Conservation (phyloP, 2,888 invertebrate genomes). For the Ariolimax columbianus region DNA sequence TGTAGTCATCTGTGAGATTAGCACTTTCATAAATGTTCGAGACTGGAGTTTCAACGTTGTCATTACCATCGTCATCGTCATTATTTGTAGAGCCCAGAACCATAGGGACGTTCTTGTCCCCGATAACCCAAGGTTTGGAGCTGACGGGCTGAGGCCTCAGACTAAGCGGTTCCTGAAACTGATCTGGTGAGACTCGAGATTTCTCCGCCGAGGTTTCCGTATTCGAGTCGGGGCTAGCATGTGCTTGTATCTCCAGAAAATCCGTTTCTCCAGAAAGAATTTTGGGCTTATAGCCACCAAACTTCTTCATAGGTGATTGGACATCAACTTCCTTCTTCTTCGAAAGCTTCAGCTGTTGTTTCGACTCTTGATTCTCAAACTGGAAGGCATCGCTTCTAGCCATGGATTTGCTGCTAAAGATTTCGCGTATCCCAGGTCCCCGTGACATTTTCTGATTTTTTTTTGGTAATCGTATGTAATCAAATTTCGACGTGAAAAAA, state of each 20-base stretch:
- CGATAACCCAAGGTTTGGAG: conserved; percentile 53
- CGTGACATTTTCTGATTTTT: conserved; percentile 31
- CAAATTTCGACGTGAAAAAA: no score
- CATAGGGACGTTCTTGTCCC: conserved; percentile 57
- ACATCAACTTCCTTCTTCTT: conserved; percentile 44
- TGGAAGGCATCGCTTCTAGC: conserved; percentile 33
- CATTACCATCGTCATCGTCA: conserved; percentile 16
- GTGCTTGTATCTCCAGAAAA: conserved; percentile 12
- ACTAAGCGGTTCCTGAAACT: not conserved
- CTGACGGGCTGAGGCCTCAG: not conserved
- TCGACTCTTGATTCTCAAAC: conserved; percentile 49
- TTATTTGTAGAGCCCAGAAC: conserved; percentile 41
- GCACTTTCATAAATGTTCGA: not conserved
- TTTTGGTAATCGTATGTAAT: no score
- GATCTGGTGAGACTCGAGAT: not conserved
- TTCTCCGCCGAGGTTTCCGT: not conserved
- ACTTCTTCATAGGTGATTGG: conserved; percentile 46
- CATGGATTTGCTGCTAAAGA: conserved; percentile 34
- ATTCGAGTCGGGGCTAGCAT: not conserved
- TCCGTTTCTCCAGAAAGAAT: conserved; percentile 41
- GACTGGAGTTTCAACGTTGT: not conserved
- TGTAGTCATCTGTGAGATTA: not conserved
- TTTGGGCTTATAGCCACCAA: conserved; percentile 55
- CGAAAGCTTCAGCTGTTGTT: conserved; percentile 37
- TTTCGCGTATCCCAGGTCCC: conserved; percentile 41